Conservation (phyloP, 2,888 invertebrate species). For the Volucella zonaria region DNA sequence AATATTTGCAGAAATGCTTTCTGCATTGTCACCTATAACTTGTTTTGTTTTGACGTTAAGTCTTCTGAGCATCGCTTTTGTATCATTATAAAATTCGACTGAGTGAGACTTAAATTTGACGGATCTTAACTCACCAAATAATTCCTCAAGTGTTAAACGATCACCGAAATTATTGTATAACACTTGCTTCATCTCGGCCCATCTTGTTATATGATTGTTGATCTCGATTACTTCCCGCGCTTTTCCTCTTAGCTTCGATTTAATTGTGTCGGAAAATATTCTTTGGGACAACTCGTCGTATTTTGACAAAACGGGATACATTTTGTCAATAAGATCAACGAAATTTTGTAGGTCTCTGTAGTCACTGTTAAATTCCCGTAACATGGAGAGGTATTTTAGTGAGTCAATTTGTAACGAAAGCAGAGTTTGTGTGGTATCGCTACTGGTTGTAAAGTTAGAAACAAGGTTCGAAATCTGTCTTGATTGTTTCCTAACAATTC, state of each 20-base stretch:
- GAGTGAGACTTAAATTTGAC: background rate
- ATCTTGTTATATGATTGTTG: too few relatives aligned
- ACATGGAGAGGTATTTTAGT: conserved; percentile 35
- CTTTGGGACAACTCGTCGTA: too few relatives aligned
- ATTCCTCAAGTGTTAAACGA: conserved; percentile 15
- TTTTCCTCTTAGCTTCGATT: too few relatives aligned
- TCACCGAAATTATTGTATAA: conserved; percentile 26
- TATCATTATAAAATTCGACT: conserved; percentile 8
- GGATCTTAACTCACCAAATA: conserved; percentile 16
- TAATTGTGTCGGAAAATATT: too few relatives aligned
- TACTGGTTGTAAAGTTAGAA: background rate
- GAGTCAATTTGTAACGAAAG: conserved; percentile 9
- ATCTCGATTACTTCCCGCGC: too few relatives aligned
- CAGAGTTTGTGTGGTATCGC: background rate
- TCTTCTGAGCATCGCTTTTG: too few relatives aligned
- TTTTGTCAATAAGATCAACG: conserved; percentile 38
- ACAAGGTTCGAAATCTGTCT: background rate
- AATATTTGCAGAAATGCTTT: too few relatives aligned
- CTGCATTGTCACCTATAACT: too few relatives aligned
- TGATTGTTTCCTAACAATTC: background rate
- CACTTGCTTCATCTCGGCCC: too few relatives aligned
- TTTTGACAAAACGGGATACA: too few relatives aligned
- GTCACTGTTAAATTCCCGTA: conserved; percentile 42
- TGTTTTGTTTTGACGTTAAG: too few relatives aligned
- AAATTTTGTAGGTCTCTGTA: conserved; percentile 38